These are phyloP conservation scores for Orussus abietinus DNA, from an alignment of 1,140 invertebrate species.

Conservation along the genomic window DNA sequence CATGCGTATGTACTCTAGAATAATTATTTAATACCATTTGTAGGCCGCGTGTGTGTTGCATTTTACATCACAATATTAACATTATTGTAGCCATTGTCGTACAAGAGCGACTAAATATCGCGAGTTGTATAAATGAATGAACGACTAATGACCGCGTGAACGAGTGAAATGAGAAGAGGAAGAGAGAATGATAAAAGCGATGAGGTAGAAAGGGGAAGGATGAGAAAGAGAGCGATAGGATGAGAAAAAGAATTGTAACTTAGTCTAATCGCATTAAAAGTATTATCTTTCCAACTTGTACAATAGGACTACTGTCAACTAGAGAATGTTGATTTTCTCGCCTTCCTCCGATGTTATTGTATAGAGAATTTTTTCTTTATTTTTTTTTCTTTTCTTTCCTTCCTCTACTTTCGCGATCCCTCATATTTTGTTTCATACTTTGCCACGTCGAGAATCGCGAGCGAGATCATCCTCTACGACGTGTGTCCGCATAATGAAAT, in stretches of 20 bases:
- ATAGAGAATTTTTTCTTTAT: conserved; percentile 32
- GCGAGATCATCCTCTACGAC: conserved; percentile 20
- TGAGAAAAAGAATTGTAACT: conserved; percentile 23
- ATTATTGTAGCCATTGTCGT: conserved; percentile 34
- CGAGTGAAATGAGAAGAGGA: neutral
- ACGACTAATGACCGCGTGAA: neutral
- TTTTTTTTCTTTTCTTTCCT: conserved; percentile 16
- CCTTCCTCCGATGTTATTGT: conserved; percentile 34
- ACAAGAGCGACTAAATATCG: conserved; percentile 13
- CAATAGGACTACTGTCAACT: conserved; percentile 34
- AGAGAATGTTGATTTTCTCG: conserved; percentile 25
- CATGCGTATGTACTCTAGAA: conserved; percentile 13
- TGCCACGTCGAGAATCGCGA: conserved; percentile 11
- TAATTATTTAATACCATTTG: conserved; percentile 3
- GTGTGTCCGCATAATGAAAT: conserved; percentile 30
- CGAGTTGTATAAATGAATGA: neutral
- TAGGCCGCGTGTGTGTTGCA: conserved; percentile 24
- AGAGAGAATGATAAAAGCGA: conserved; percentile 6
- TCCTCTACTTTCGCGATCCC: conserved; percentile 7
- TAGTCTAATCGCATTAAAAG: conserved; percentile 42
- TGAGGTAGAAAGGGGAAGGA: conserved; percentile 11
- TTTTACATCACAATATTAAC: conserved; percentile 38
- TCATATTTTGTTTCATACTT: conserved; percentile 30
- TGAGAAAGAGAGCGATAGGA: neutral
- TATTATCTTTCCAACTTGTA: conserved; percentile 50